Evolutionary conservation across 2,797 vertebrate genomes (phyloP).

Genomic region (Epinephelus coioides): DNA sequence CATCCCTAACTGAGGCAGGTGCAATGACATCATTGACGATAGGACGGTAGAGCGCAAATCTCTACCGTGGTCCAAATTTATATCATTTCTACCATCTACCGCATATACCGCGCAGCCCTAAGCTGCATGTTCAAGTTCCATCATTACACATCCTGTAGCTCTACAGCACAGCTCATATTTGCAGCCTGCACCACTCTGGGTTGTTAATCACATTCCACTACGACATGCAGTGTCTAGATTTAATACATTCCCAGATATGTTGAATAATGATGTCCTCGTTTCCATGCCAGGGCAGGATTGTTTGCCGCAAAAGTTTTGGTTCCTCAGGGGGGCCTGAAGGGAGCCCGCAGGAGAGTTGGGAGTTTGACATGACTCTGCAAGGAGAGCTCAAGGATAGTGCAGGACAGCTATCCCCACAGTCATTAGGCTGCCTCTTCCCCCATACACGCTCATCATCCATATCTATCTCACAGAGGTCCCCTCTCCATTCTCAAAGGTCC

Average conservation of each 20-base stretch:
- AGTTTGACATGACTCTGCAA: constrained; percentile 65
- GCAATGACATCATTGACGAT: no score
- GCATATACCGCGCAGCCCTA: no score
- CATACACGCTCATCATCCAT: constrained; percentile 48
- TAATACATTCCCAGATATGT: not conserved
- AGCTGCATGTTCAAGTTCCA: not conserved
- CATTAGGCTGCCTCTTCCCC: constrained; percentile 66
- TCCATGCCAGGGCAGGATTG: constrained; percentile 10
- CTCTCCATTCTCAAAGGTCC: constrained; percentile 37
- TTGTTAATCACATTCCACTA: not conserved
- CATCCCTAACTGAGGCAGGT: no score
- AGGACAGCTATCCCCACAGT: constrained; percentile 67
- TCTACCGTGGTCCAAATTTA: no score
- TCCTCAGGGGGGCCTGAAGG: constrained; percentile 36
- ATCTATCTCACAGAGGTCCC: constrained; percentile 46
- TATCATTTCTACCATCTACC: no score
- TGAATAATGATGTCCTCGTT: constrained; percentile 51
- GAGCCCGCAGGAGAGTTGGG: constrained; percentile 47
- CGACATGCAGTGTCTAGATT: constrained; percentile 1
- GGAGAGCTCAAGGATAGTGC: constrained; percentile 71
- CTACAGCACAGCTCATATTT: not conserved
- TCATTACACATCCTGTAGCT: not conserved
- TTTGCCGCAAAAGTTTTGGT: constrained; percentile 34
- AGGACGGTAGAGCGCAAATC: no score
- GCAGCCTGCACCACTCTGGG: not conserved